Base-by-base conservation (phyloP, 2,888 invertebrate genomes). In the Epistrophe eligans region DNA sequence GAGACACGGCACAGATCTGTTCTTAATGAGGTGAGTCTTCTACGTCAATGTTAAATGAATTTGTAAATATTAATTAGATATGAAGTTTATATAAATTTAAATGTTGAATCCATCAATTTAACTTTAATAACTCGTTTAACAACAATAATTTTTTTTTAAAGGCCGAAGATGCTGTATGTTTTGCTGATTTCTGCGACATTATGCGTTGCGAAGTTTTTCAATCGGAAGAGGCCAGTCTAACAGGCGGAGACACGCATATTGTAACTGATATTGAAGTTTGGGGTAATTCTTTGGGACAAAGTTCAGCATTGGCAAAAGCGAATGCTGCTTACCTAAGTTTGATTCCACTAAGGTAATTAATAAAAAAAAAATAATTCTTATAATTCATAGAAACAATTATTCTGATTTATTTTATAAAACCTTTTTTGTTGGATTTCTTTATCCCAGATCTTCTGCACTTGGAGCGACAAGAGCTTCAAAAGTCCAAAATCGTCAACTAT, bases 171-270 rank as follows among this genome's bases (percentile, higher is more conserved):
- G 96, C 97, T 87, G 96, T 98, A 90, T 98, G 98, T 93, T 94
- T 98, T 90, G 97, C 98, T 71, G 98, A 98, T 93, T 98, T 97
- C 93, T 99, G 98, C 94, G 98, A 98, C 93, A 97, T 98, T 90
- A 98, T 98, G 96, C 95, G 98, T 89, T 98, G 98, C 93, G 97
- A 98, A 92, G 97, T 98, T 72, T 94, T 98, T 89, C 94, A 96
- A 89, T 95, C 96, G 84, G 96, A 96, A 91, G 96, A 96, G 87
- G 94, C 94, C 70, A 94, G 93, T 84, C 90, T 94, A 52, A 93
- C 95, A 90, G 94, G 95, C 88, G 95, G 95, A 87, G 95, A 95
- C 90, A 94, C 95, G 58, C 95, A 94, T 88, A 94, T 95, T 24
- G 94, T 95, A 90, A 97, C 97, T 9, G 97, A 97, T 90, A 95